Evolutionary conservation across 1,140 invertebrate genomes (phyloP).

Genomic region (Orchestia grillus): DNA sequence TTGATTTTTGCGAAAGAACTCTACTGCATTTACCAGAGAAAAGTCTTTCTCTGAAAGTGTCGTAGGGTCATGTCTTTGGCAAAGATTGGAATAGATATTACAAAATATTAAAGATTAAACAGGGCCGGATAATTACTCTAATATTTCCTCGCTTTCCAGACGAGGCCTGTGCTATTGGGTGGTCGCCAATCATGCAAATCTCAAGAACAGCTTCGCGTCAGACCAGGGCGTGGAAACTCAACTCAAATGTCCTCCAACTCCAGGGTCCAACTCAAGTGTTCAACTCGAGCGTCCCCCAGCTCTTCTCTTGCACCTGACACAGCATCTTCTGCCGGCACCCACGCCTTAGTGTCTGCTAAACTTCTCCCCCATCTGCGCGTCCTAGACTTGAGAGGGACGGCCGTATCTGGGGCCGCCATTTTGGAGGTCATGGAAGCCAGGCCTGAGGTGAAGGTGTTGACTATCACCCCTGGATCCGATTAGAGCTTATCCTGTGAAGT

Average conservation of each 20-base stretch:
- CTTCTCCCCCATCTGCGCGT: not conserved
- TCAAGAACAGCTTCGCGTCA: not conserved
- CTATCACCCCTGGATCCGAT: not conserved
- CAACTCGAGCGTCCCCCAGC: not conserved
- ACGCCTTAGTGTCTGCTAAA: not conserved
- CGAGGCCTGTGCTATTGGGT: not conserved
- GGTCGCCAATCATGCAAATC: not conserved
- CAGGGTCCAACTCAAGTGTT: not conserved
- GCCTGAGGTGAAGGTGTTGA: not conserved
- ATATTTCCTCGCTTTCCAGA: not conserved
- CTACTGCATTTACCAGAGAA: too few species aligned
- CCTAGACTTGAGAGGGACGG: not conserved
- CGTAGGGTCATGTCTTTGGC: too few species aligned
- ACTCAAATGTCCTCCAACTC: not conserved
- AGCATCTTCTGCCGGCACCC: not conserved
- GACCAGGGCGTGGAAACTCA: not conserved
- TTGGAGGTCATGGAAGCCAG: not conserved
- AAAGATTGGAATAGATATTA: too few species aligned
- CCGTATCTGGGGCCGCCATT: not conserved
- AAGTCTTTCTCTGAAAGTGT: too few species aligned
- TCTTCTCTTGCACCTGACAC: not conserved
- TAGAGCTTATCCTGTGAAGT: not conserved
- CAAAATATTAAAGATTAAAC: too few species aligned
- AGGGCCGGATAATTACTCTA: not conserved
- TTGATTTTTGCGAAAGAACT: too few species aligned